Base-by-base conservation (phyloP, 1,140 invertebrate species). In the Drosophila nannoptera region DNA sequence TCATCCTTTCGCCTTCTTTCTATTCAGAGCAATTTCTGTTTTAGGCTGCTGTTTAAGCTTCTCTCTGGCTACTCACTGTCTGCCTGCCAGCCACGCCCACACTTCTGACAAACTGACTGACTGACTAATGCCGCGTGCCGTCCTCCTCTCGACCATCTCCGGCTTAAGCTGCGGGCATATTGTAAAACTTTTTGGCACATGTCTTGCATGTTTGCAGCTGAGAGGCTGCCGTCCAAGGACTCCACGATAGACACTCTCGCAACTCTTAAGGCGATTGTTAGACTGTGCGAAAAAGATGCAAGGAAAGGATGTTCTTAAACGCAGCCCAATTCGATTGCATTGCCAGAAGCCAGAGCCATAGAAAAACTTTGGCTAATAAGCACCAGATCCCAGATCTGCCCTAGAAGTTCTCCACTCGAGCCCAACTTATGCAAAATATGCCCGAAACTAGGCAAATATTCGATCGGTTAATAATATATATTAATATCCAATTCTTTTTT, bases 151-250 rank as follows among this genome's bases (percentile, higher is more conserved):
- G 9, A 7, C 49, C 75, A 73, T 70, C 66, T 67, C 40, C 45
- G 63, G 32, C 43, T 49, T 49, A 65, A 64, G 77, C 81, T 71
- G 63, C 73, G 60, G 77, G 81, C 81, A 69, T 81, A 86, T 84
- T 86, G 81, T 81, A 66, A 86, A 84, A 83, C 80, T 83, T 83
- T 86, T 77, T 84, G 81, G 81, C 81, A 84, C 81, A 84, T 81
- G 81, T 86, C 81, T 86, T 81, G 77, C 58, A 73, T 86, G 78
- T 72, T 75, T 78, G 74, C 71, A 74, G 70, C 46, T 69, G 46
- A 29, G 46, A 53, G 49, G 63, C 38, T 43, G 36, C 33, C 49
- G 56, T 55, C 75, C 72, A 56, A 54, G 36, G 58, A 66, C 58
- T 40, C 66, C 66, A 69, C 64, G 31, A 12, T 14, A 43, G 14